Evolutionary conservation across 2,113 vertebrate species (phyloP), one percentile per base, ranked within the genome.

Genomic region (Anoplopoma fimbria): DNA sequence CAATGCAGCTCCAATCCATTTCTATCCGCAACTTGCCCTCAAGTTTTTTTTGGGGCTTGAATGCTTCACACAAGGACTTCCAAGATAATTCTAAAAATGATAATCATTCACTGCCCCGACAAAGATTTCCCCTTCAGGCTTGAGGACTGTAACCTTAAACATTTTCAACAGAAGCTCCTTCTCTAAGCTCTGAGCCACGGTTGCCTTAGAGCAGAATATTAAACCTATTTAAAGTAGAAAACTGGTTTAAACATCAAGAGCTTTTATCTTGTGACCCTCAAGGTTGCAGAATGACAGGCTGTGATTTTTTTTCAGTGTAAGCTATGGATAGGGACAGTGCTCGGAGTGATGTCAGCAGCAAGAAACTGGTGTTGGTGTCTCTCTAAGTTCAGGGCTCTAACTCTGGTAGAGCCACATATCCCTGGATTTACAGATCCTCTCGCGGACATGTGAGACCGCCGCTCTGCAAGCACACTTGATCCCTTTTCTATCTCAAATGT

Each of bases 371-470:
- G 19, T 17, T 33, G 45, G 33, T 9, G 64, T 47, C 17, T 61
- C 3, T 17, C 40, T 64, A 21, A 78, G 45, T 27, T 81, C 38
- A n/a, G 27, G 70, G 58, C 68, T 75, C 49, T 40, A 13, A 34
- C 45, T 62, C 29, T 17, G 33, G 77, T 45, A 17, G 65, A 27
- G 65, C 57, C 84, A 49, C 82, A 85, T 34, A 86, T 87, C 83
- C 71, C 58, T 55, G 87, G 89, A 84, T 89, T 89, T 88, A 81
- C 74, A 69, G 80, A 62, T 81, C 55, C 68, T 69, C 58, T 42
- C 15, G 1, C 8, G 3, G 75, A 78, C 64, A n/a, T 71, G 57
- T 42, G 67, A 71, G 78, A 9, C 40, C 3, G 29, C 69, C 21
- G 2, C 58, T 80, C 29, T 2, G 42, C 69, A 57, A 83, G 73